phyloP scores from a whole-genome alignment of 2,888 invertebrate genomes.

The Carcina quercana region DNA sequence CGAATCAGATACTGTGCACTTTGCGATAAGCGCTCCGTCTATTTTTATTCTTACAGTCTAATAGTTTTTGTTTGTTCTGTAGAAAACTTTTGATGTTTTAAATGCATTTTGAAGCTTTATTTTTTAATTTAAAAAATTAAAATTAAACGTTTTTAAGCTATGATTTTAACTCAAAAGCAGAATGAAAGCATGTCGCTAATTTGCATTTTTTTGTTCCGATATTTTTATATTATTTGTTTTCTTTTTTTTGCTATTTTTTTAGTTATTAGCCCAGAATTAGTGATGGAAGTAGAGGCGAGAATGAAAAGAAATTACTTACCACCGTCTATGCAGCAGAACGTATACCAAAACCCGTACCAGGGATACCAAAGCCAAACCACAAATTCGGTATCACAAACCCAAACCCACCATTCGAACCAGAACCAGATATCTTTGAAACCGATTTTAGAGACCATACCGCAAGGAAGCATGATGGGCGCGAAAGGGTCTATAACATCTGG shows the following conservation, averaged over 20 bases:
- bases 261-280: constrained; percentile 92
- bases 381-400: constrained; percentile 32
- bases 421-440: constrained; percentile 46
- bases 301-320: constrained; percentile 89
- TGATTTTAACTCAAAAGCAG: not conserved
- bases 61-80: no score
- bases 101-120: no score
- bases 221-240: constrained; percentile 26
- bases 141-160: not conserved
- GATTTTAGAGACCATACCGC: constrained; percentile 53
- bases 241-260: constrained; percentile 33
- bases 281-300: constrained; percentile 91
- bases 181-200: constrained; percentile 7
- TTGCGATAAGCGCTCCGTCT: no score
- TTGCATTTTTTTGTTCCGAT: constrained; percentile 11
- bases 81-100: no score
- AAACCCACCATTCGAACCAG: constrained; percentile 32
- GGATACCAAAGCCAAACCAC: constrained; percentile 40
- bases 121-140: no score
- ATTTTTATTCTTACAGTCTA: no score
- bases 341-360: constrained; percentile 50
- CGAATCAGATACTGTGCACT: no score
- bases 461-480: constrained; percentile 45
- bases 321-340: constrained; percentile 77
- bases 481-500: constrained; percentile 35